A percentile compares a stretch with the other conserved stretches of the same genome.
phyloP scores from a whole-genome alignment of 2,113 vertebrate species.

The Tachysurus fulvidraco region DNA sequence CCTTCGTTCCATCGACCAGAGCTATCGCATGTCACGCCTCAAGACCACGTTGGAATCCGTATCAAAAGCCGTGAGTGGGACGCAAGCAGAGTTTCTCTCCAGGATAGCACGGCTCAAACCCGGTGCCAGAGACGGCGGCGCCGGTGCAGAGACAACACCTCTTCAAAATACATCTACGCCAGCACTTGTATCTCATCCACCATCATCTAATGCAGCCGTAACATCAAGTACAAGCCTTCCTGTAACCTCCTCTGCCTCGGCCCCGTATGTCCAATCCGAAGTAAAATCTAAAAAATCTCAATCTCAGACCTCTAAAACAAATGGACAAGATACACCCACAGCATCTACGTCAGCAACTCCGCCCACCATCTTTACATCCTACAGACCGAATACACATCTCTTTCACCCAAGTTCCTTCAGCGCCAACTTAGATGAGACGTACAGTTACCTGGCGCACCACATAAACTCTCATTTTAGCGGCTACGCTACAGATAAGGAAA shows the following conservation, averaged over 20 bases:
- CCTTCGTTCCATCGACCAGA: constrained; percentile 77
- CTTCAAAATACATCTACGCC: constrained; percentile 46
- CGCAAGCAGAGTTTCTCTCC: constrained; percentile 83
- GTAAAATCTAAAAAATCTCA: not conserved
- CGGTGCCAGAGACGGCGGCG: constrained; percentile 63
- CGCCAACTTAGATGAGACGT: constrained; percentile 87
- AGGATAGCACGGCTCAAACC: constrained; percentile 82
- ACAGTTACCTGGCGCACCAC: constrained; percentile 84
- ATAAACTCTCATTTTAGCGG: constrained; percentile 87
- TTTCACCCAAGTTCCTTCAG: constrained; percentile 83
- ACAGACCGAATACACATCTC: constrained; percentile 66
- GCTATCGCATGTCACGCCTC: constrained; percentile 85
- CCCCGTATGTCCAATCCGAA: not conserved
- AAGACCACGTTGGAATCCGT: constrained; percentile 86
- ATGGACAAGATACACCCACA: constrained; percentile 14
- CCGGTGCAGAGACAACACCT: constrained; percentile 49
- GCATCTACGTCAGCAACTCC: constrained; percentile 41
- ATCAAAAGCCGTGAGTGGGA: constrained; percentile 87
- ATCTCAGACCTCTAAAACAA: constrained; percentile 46
- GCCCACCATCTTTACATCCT: constrained; percentile 39
- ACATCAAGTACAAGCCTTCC: not conserved
- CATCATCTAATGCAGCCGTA: not conserved
- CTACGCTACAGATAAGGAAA: constrained; percentile 69
- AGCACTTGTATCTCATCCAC: constrained; percentile 34
- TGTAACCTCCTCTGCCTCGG: not conserved